Conservation (phyloP, 2,888 invertebrate species). For the Meiosimyza platycephala region DNA sequence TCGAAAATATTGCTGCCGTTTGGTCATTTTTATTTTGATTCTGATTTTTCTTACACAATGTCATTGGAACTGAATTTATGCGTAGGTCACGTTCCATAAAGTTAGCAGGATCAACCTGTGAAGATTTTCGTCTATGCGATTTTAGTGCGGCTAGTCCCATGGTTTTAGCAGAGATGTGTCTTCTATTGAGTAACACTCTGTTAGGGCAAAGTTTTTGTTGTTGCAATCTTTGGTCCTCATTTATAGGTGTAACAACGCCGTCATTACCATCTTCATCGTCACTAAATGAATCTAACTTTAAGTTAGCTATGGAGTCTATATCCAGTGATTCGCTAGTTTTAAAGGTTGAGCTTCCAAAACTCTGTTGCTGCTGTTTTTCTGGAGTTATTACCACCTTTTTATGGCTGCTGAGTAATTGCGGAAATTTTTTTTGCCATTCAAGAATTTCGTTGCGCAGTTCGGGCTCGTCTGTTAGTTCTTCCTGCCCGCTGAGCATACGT, state of each 20-base stretch:
- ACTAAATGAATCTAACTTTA: constrained; percentile 57
- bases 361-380: constrained; percentile 46
- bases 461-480: constrained; percentile 52
- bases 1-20: not conserved
- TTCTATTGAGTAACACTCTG: not conserved
- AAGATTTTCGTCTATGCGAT: not conserved
- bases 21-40: constrained; percentile 10
- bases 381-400: constrained; percentile 39
- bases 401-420: constrained; percentile 48
- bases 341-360: constrained; percentile 46
- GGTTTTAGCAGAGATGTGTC: not conserved
- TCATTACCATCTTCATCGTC: constrained; percentile 53
- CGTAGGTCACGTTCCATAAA: constrained; percentile 54
- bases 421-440: constrained; percentile 66
- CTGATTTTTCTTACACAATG: constrained; percentile 41
- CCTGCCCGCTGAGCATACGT: constrained; percentile 60
- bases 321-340: constrained; percentile 37
- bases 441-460: constrained; percentile 62
- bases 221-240: not conserved
- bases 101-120: constrained; percentile 18
- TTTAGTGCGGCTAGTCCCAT: not conserved
- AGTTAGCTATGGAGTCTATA: constrained; percentile 57
- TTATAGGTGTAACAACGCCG: not conserved
- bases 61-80: constrained; percentile 55
- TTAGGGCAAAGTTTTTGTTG: not conserved